Conservation (phyloP, 2,113 vertebrate species). For the Australoheros scitulus region DNA sequence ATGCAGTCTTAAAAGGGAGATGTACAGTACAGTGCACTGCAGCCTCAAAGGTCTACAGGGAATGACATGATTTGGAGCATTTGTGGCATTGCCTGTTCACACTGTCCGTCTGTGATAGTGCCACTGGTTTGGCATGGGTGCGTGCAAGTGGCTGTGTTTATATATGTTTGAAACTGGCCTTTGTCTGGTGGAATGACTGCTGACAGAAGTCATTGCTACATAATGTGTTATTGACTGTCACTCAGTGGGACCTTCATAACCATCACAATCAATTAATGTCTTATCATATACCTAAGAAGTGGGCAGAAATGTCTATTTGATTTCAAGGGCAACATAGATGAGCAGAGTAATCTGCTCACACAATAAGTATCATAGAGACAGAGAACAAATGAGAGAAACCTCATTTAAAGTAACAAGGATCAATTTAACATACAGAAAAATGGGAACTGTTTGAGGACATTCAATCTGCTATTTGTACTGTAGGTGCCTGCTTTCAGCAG, state of each 20-base stretch:
- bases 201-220: conserved; percentile 39
- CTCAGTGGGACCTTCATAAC: conserved; percentile 53
- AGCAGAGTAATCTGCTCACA: background rate
- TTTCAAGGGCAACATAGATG: conserved; percentile 51
- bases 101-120: conserved; percentile 17
- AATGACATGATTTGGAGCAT: background rate
- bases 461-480: background rate
- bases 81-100: conserved; percentile 16
- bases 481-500: conserved; percentile 2
- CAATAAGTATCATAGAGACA: background rate
- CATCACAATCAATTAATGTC: conserved; percentile 64
- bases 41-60: conserved; percentile 29
- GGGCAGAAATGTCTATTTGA: background rate
- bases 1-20: conserved; percentile 19
- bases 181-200: conserved; percentile 30
- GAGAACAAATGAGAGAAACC: background rate
- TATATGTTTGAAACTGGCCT: background rate
- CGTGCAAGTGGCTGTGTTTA: background rate
- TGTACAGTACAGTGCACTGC: background rate
- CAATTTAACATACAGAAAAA: background rate
- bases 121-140: conserved; percentile 29
- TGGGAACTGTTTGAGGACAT: background rate
- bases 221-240: conserved; percentile 60
- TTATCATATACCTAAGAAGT: conserved; percentile 39
- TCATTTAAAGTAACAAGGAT: background rate